Conservation (phyloP, 2,797 vertebrate species). For the Hapalemur alaotrensis region DNA sequence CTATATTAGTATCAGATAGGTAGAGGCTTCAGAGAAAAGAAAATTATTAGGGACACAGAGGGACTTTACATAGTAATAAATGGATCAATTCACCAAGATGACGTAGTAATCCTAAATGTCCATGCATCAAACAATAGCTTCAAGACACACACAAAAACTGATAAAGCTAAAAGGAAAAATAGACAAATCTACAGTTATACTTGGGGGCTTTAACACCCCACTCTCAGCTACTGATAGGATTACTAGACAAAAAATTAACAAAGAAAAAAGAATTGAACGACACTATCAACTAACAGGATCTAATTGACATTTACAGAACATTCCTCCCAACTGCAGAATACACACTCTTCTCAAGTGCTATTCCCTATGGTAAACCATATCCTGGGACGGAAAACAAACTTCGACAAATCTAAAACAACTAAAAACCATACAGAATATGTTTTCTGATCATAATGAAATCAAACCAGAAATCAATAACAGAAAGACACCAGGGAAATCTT, state of each 20-base stretch:
- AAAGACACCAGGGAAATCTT: background rate
- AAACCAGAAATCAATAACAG: background rate
- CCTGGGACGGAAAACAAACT: background rate
- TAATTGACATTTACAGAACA: background rate
- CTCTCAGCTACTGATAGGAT: background rate
- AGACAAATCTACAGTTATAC: background rate
- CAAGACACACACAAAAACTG: background rate
- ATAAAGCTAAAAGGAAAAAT: background rate
- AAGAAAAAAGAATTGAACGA: background rate
- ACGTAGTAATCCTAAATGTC: background rate
- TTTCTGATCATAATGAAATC: slow-evolving; percentile 7
- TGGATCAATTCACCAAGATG: background rate
- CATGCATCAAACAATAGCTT: background rate
- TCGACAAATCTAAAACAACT: background rate
- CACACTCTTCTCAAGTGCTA: background rate
- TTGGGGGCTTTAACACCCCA: background rate
- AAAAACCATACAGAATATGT: background rate
- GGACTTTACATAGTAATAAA: background rate
- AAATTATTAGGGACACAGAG: background rate
- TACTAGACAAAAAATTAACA: background rate
- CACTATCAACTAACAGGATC: background rate
- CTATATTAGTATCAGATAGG: background rate
- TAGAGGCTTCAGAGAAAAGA: background rate
- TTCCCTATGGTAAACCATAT: background rate
- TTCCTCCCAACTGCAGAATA: background rate